Base-by-base conservation (phyloP, 92 coral and sea anemone species). In the Epizoanthus scotinus region DNA sequence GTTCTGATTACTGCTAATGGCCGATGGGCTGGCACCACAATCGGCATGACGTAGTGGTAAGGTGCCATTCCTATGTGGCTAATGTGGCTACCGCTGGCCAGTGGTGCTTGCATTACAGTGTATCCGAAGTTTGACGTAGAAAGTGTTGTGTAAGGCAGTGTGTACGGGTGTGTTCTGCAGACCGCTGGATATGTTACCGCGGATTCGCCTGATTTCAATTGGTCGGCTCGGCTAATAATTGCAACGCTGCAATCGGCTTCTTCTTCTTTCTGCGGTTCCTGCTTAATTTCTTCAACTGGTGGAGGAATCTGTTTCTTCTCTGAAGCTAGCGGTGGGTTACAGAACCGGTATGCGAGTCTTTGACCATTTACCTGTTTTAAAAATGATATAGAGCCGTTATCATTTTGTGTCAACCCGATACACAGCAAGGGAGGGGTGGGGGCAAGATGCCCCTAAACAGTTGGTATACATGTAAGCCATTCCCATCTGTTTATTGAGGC, bases 321-420 rank as follows among this genome's bases (percentile, higher is more conserved):
- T 75, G 66, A 73, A 8, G 77, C 74, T n/a, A 53, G 52, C 31
- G 89, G 91, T 3, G 90, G 96, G 56, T 94, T 94, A 49, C 93
- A 95, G 64, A 94, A 94, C 65, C 87, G 86, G 83, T 94, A 94
- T 13, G 84, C 98, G 36, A 94, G 97, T 80, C 98, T 87, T 74
- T 94, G 98, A 0, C 98, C 98, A 58, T 86, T 94, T 29, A 94
- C 98, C 98, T 94, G 66, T 53, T 25, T n/a, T n/a, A n/a, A n/a
- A 42, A 66, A 58, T 10, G 22, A 29, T 31, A 70, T 7, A 47
- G 17, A 47, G 52, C 50, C 8, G 12, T 44, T 44, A 44, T 44
- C 50, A 44, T 44, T 13, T 44, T 1, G 50, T 3, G 15, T 44
- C 50, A 8, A 44, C 50, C 50, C 50, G 12, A 22, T 59, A 21